Evolutionary conservation across 2,797 vertebrate genomes (phyloP).

Genomic region (Balearica regulorum): DNA sequence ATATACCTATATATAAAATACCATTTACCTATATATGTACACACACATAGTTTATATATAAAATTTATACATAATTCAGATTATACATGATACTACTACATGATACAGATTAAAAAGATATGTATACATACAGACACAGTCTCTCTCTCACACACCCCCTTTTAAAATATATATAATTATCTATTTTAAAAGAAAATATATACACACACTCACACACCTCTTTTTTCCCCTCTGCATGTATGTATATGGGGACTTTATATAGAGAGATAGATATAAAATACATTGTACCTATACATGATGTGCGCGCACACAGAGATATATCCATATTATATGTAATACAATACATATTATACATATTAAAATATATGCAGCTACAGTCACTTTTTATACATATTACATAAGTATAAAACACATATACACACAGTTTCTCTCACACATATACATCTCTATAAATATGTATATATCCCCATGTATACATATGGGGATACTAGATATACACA

Average conservation of each 20-base stretch:
- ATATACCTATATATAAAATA: not conserved
- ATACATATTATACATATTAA: not conserved
- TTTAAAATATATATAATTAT: not conserved
- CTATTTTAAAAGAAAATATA: not conserved
- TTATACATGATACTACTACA: not conserved
- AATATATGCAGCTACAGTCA: not conserved
- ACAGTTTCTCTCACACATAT: not conserved
- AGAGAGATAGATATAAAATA: not conserved
- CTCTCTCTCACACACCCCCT: not conserved
- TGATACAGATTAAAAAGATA: not conserved
- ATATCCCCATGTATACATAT: not conserved
- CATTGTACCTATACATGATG: not conserved
- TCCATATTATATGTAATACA: not conserved
- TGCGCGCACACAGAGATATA: not conserved
- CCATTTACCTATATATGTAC: not conserved
- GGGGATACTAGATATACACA: not conserved
- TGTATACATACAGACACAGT: not conserved
- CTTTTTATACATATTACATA: not conserved
- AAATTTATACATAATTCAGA: not conserved
- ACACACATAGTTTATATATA: not conserved
- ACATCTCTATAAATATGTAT: not conserved
- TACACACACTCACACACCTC: not conserved
- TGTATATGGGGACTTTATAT: not conserved
- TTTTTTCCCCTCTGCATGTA: not conserved
- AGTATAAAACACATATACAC: not conserved